Conservation (phyloP, 2,888 invertebrate genomes). For the Lymantria dispar region DNA sequence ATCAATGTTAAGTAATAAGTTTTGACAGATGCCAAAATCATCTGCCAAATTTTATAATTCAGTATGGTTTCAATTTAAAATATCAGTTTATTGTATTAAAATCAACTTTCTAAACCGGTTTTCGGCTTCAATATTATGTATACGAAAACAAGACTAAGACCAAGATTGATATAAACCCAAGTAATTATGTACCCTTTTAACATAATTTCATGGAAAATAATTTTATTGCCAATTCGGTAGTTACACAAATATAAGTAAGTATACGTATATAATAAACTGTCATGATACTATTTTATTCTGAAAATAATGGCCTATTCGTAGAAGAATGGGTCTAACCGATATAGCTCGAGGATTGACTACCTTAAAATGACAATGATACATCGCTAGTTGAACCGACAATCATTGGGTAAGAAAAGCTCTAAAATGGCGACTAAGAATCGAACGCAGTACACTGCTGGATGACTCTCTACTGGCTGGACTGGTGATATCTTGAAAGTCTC, state of each 20-base stretch:
- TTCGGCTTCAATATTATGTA: constrained; percentile 17
- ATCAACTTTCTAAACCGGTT: neutral
- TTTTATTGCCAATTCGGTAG: constrained; percentile 17
- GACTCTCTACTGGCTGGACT: too few species aligned
- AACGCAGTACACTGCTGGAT: too few species aligned
- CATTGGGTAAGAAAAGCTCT: too few species aligned
- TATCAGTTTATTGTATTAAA: neutral
- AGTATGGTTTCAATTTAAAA: constrained; percentile 32
- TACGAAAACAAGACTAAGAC: constrained; percentile 7
- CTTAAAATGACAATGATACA: too few species aligned
- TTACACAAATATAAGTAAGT: constrained; percentile 19
- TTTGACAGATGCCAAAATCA: neutral
- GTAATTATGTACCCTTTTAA: constrained; percentile 15
- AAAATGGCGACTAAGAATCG: too few species aligned
- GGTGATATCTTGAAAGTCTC: too few species aligned
- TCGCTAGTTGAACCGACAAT: too few species aligned
- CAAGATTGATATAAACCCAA: constrained; percentile 3
- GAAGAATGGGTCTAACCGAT: too few species aligned
- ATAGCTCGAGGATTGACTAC: too few species aligned
- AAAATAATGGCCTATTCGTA: too few species aligned
- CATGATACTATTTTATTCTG: too few species aligned
- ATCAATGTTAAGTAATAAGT: too few species aligned
- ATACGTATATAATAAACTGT: neutral
- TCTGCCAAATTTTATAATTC: constrained; percentile 18
- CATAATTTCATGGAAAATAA: constrained; percentile 12